Conservation (phyloP, 1,140 invertebrate species). For the Vanessa tameamea region DNA sequence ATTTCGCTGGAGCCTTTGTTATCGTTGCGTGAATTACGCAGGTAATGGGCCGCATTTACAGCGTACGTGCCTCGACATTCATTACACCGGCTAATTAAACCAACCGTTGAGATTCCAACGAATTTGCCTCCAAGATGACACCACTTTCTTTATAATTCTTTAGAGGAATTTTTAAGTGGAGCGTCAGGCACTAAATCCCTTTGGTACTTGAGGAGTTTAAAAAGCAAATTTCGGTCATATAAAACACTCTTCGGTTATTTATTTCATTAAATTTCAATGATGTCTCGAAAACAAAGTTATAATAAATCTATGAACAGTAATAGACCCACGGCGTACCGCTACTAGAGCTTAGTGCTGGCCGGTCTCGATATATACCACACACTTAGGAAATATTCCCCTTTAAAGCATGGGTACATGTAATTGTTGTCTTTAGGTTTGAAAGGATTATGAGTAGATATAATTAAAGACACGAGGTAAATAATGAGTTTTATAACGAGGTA, state of each 20-base stretch:
- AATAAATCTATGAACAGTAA: no score
- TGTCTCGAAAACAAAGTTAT: no score
- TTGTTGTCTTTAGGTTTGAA: no score
- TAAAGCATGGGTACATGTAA: no score
- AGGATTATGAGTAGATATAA: no score
- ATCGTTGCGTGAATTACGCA: slow-evolving; percentile 70
- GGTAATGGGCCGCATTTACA: slow-evolving; percentile 72
- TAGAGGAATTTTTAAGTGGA: slow-evolving; percentile 59
- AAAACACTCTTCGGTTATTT: neutral
- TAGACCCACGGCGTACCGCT: no score
- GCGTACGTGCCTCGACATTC: slow-evolving; percentile 74
- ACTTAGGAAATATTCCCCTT: no score
- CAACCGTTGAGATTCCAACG: slow-evolving; percentile 64
- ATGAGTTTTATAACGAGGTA: no score
- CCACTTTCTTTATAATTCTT: slow-evolving; percentile 65
- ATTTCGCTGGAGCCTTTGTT: slow-evolving; percentile 50
- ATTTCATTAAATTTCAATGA: no score
- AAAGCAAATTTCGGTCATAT: slow-evolving; percentile 1
- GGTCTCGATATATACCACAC: no score
- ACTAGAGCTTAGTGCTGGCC: no score
- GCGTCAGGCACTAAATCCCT: slow-evolving; percentile 16
- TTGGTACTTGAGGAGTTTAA: neutral
- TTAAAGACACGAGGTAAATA: no score
- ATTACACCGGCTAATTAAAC: slow-evolving; percentile 74
- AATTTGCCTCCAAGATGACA: slow-evolving; percentile 55